Percentiles rank a stretch among this genome's conserved stretches.
Conservation (phyloP, 2,888 invertebrate species). For the Pecten maximus region DNA sequence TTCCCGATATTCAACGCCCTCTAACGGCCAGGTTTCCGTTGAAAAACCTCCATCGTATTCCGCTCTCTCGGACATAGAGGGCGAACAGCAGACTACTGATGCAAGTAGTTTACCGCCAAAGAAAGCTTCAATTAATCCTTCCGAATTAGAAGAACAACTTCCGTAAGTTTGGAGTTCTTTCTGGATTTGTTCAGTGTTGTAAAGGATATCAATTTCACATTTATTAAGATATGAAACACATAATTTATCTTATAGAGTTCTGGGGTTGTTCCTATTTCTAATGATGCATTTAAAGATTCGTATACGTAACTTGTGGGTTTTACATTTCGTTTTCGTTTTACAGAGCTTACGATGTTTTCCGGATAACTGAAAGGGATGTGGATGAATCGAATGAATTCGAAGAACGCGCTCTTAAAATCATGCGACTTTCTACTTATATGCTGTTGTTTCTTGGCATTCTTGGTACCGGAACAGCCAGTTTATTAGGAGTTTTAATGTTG, state of each 20-base stretch:
- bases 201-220: too few relatives aligned
- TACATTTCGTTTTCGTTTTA: too few relatives aligned
- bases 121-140: neutral
- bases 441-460: constrained; percentile 93
- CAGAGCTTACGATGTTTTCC: constrained; percentile 67
- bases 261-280: too few relatives aligned
- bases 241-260: too few relatives aligned
- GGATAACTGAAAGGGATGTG: constrained; percentile 60
- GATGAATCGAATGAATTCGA: constrained; percentile 61
- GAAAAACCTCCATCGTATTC: constrained; percentile 3
- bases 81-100: neutral
- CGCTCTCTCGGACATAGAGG: neutral
- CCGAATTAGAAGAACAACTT: neutral
- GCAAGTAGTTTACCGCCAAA: neutral
- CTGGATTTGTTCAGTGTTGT: neutral
- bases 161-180: neutral
- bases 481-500: constrained; percentile 87
- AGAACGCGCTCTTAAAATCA: constrained; percentile 60
- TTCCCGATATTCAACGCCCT: constrained; percentile 1
- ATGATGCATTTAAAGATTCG: too few relatives aligned
- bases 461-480: constrained; percentile 91
- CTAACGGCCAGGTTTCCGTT: neutral
- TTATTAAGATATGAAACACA: too few relatives aligned
- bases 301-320: too few relatives aligned
- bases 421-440: constrained; percentile 88